Percentiles rank a stretch among this genome's conserved stretches.
Conservation (phyloP, 2,888 invertebrate genomes). For the Spodoptera picta region DNA sequence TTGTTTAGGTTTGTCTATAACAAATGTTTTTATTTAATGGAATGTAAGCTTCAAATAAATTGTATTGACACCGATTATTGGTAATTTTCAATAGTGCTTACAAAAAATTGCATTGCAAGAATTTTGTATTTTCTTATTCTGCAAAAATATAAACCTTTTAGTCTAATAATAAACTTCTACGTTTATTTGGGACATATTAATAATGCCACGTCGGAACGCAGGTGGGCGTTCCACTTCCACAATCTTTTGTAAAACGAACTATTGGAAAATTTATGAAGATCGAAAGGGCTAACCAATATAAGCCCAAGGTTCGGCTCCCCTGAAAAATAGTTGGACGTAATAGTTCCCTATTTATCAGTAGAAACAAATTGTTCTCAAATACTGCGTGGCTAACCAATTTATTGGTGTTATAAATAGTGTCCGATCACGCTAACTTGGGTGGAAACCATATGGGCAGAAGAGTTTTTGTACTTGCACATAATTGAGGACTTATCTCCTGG, state of each 20-base stretch:
- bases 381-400: slow-evolving; percentile 4
- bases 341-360: slow-evolving; percentile 19
- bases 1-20: background rate
- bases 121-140: too few relatives aligned
- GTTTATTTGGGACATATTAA: slow-evolving; percentile 9
- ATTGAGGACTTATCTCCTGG: too few relatives aligned
- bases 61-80: too few relatives aligned
- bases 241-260: background rate
- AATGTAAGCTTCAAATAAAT: background rate
- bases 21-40: too few relatives aligned
- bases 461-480: too few relatives aligned
- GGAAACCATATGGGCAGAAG: too few relatives aligned
- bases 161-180: background rate
- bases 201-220: too few relatives aligned
- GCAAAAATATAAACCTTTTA: too few relatives aligned
- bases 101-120: too few relatives aligned
- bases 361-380: slow-evolving; percentile 3
- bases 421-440: background rate
- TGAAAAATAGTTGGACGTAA: slow-evolving; percentile 9
- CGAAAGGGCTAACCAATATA: slow-evolving; percentile 12
- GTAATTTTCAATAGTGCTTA: background rate
- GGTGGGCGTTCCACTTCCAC: too few relatives aligned
- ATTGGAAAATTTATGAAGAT: slow-evolving; percentile 19
- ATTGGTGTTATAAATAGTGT: background rate
- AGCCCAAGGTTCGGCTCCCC: background rate